phyloP scores from a whole-genome alignment of 2,113 vertebrate genomes.

The Dermatemys mawii region DNA sequence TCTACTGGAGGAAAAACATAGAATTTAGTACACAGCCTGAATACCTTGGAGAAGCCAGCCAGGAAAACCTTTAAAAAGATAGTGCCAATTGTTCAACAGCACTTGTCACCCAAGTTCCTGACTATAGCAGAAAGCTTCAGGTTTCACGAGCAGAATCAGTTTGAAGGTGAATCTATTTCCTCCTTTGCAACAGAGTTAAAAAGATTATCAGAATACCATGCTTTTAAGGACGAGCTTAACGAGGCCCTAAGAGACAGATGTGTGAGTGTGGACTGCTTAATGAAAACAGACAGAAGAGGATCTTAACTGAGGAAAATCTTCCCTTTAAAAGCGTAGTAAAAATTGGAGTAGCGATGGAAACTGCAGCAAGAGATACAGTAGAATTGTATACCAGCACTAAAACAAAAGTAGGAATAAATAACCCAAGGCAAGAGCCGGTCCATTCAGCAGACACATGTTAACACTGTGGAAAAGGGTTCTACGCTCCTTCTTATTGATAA shows the following conservation, averaged over 20 bases:
- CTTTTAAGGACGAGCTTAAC: not conserved
- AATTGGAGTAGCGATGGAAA: not conserved
- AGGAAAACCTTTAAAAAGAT: not conserved
- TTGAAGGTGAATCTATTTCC: not conserved
- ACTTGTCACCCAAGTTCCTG: not conserved
- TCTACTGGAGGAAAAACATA: not conserved
- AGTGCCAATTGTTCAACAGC: not conserved
- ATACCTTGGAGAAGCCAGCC: not conserved
- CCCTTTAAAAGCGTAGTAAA: not conserved
- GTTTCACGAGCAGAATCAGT: not conserved
- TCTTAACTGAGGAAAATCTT: not conserved
- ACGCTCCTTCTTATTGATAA: not conserved
- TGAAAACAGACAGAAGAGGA: not conserved
- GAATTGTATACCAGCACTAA: not conserved
- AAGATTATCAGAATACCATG: not conserved
- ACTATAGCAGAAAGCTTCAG: not conserved
- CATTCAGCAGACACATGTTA: not conserved
- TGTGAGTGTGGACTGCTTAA: not conserved
- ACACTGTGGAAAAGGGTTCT: not conserved
- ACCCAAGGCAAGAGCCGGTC: not conserved
- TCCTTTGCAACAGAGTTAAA: not conserved
- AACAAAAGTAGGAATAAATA: not conserved
- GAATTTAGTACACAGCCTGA: not conserved
- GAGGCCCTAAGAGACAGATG: not conserved
- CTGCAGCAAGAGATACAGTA: not conserved